Percentiles rank a stretch among this genome's conserved stretches.
Evolutionary conservation across 2,113 vertebrate genomes (phyloP).

Genomic region (Grantiella picta): DNA sequence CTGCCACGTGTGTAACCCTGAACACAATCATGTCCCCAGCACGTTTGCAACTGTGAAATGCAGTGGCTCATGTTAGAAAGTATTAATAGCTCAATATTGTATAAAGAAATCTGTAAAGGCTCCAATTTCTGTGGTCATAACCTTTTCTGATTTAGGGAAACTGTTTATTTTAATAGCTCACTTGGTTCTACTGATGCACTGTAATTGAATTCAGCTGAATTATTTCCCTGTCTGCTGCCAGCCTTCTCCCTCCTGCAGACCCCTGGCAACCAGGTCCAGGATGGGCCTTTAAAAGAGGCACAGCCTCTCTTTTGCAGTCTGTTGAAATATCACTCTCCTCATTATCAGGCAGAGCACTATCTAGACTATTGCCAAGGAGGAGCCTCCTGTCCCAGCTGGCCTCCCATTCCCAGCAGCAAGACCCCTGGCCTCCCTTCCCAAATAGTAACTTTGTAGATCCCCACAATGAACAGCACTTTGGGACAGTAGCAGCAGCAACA

Average conservation of each 20-base stretch:
- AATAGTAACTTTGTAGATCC: neutral
- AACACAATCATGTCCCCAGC: neutral
- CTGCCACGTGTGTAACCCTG: rapidly evolving
- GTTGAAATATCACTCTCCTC: neutral
- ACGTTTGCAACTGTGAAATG: rapidly evolving
- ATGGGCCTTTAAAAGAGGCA: neutral
- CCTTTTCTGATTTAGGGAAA: neutral
- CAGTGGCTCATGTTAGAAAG: neutral
- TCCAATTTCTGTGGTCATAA: neutral
- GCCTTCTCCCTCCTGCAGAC: neutral
- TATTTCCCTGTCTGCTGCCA: neutral
- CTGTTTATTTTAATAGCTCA: neutral
- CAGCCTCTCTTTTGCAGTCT: neutral
- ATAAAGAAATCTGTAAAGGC: neutral
- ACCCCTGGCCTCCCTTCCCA: neutral
- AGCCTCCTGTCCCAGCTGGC: neutral
- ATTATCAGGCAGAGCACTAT: neutral
- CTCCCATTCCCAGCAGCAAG: neutral
- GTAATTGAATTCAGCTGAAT: neutral
- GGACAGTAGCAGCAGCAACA: neutral
- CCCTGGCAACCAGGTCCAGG: neutral
- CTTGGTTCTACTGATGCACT: neutral
- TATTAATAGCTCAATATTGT: neutral
- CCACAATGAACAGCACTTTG: neutral
- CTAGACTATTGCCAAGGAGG: neutral